Percentiles rank a stretch among this genome's conserved stretches.
phyloP scores from a whole-genome alignment of 2,797 vertebrate species.

The Chloroceryle inda region DNA sequence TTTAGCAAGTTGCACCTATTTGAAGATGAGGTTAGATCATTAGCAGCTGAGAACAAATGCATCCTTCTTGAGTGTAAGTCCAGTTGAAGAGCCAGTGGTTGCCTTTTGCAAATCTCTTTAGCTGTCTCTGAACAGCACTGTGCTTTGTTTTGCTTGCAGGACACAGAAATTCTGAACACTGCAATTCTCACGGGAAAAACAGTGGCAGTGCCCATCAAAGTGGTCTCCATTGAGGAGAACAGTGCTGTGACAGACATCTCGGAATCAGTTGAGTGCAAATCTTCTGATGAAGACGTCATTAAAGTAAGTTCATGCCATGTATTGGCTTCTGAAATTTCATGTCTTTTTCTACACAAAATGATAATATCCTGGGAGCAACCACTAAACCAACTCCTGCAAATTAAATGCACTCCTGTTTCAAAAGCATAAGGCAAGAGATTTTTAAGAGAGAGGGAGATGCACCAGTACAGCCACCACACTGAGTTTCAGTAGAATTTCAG shows the following conservation, averaged over 20 bases:
- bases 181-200: constrained; percentile 93
- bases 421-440: neutral
- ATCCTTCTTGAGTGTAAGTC: neutral
- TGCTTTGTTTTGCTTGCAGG: constrained; percentile 78
- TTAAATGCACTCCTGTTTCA: neutral
- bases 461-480: neutral
- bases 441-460: neutral
- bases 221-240: constrained; percentile 90
- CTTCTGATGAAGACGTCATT: constrained; percentile 90
- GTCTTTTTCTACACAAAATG: neutral
- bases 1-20: neutral
- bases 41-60: neutral
- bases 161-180: constrained; percentile 93
- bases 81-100: neutral
- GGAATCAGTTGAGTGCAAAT: constrained; percentile 88
- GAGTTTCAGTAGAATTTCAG: neutral
- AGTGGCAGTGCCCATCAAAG: constrained; percentile 90
- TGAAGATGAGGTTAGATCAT: accelerated
- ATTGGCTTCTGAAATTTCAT: neutral
- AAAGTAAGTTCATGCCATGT: constrained; percentile 83
- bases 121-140: neutral
- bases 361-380: neutral
- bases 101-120: neutral
- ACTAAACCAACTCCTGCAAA: neutral
- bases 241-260: constrained; percentile 89